A percentile compares a stretch with the other conserved stretches of the same genome.
phyloP scores from a whole-genome alignment of 2,888 invertebrate genomes.

The Cremastobaeus sp. region DNA sequence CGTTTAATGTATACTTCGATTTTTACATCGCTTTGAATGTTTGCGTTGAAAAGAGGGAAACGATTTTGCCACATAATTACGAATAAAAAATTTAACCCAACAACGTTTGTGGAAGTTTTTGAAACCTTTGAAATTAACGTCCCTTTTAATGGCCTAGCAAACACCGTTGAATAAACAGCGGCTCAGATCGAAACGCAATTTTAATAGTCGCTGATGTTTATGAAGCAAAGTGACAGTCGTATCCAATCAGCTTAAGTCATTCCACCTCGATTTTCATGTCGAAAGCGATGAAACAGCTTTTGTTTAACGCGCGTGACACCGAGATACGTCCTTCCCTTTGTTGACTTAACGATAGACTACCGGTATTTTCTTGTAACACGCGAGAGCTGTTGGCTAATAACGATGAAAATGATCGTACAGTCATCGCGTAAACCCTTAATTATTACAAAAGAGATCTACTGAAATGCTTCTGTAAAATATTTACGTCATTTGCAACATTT shows the following conservation, averaged over 20 bases:
- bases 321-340: constrained; percentile 51
- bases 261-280: constrained; percentile 53
- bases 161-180: constrained; percentile 35
- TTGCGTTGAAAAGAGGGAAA: not conserved
- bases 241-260: constrained; percentile 44
- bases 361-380: constrained; percentile 57
- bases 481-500: too few relatives aligned
- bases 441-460: constrained; percentile 33
- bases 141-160: constrained; percentile 42
- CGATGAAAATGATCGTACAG: constrained; percentile 32
- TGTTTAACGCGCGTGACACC: constrained; percentile 56
- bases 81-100: too few relatives aligned
- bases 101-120: too few relatives aligned
- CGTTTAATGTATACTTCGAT: too few relatives aligned
- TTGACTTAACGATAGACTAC: constrained; percentile 53
- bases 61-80: too few relatives aligned
- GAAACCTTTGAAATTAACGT: constrained; percentile 38
- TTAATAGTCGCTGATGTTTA: constrained; percentile 31
- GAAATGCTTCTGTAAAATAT: constrained; percentile 42
- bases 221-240: constrained; percentile 45
- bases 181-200: constrained; percentile 16
- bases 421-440: constrained; percentile 14
- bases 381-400: constrained; percentile 43
- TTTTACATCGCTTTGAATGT: not conserved
- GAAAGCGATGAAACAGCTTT: constrained; percentile 53